A percentile compares a stretch with the other conserved stretches of the same genome.
Conservation (phyloP, 1,140 invertebrate genomes). For the Neelides sp. region DNA sequence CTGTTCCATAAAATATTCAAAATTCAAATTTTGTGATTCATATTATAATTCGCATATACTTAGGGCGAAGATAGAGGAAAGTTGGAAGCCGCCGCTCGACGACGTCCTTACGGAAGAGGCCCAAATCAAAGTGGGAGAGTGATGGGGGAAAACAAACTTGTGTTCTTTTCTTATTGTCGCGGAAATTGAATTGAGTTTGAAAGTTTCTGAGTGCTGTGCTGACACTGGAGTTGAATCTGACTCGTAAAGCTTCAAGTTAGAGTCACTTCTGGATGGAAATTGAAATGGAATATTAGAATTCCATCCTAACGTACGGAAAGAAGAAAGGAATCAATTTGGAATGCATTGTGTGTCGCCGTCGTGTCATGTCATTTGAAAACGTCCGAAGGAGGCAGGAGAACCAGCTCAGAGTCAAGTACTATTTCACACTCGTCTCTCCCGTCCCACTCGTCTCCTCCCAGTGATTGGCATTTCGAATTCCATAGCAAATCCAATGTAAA, state of each 20-base stretch:
- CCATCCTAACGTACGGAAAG: slow-evolving; percentile 3
- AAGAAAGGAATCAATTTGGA: slow-evolving; percentile 21
- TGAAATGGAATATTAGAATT: slow-evolving; percentile 12
- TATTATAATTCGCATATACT: too few relatives aligned
- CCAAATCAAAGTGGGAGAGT: too few relatives aligned
- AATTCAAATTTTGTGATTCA: too few relatives aligned
- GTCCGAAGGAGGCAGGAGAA: not conserved
- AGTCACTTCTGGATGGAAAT: not conserved
- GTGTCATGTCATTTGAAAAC: slow-evolving; percentile 11
- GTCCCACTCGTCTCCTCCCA: slow-evolving; percentile 10
- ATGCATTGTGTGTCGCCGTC: slow-evolving; percentile 19
- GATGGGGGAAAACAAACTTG: too few relatives aligned
- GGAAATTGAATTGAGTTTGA: too few relatives aligned
- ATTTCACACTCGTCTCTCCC: not conserved
- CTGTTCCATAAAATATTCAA: too few relatives aligned
- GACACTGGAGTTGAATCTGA: slow-evolving; percentile 1
- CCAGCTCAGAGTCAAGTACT: not conserved
- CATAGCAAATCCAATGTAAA: slow-evolving; percentile 8
- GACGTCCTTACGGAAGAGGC: too few relatives aligned
- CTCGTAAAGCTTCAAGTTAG: slow-evolving; percentile 2
- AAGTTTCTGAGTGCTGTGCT: too few relatives aligned
- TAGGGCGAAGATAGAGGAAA: too few relatives aligned
- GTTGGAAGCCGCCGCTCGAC: too few relatives aligned
- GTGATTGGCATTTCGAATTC: slow-evolving; percentile 22
- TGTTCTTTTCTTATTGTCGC: too few relatives aligned